Percentiles rank a stretch among this genome's conserved stretches.
phyloP scores from a whole-genome alignment of 2,797 vertebrate genomes.

The Philypnodon macrostomus region DNA sequence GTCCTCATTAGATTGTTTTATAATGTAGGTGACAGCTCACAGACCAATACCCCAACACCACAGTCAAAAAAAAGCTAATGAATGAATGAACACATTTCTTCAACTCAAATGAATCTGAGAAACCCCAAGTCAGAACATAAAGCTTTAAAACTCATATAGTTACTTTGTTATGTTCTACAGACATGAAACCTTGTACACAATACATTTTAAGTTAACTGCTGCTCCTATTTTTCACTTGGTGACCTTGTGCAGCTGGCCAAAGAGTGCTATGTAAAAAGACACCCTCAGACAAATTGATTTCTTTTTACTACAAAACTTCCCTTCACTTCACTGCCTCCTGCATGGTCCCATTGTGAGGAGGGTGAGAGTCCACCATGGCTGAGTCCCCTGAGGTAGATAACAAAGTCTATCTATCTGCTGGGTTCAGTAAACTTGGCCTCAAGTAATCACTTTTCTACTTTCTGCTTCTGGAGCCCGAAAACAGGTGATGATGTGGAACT shows the following conservation, averaged over 20 bases:
- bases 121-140: too few species aligned
- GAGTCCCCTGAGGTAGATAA: constrained; percentile 38
- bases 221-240: constrained; percentile 1
- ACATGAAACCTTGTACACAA: too few species aligned
- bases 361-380: constrained; percentile 16
- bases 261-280: constrained; percentile 9
- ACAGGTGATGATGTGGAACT: constrained; percentile 8
- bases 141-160: too few species aligned
- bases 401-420: constrained; percentile 33
- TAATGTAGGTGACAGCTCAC: too few species aligned
- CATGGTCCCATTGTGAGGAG: constrained; percentile 30
- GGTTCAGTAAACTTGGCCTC: constrained; percentile 16
- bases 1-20: too few species aligned
- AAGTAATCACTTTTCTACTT: constrained; percentile 19
- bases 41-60: too few species aligned
- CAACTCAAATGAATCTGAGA: too few species aligned
- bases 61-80: too few species aligned
- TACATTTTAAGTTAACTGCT: neutral
- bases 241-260: constrained; percentile 11
- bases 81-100: too few species aligned
- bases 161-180: constrained; percentile 1
- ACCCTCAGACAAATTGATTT: constrained; percentile 27
- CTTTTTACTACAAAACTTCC: constrained; percentile 18
- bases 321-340: constrained; percentile 35
- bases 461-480: constrained; percentile 5